Evolutionary conservation across 1,140 invertebrate species (phyloP).

Genomic region (Aphis gossypii): DNA sequence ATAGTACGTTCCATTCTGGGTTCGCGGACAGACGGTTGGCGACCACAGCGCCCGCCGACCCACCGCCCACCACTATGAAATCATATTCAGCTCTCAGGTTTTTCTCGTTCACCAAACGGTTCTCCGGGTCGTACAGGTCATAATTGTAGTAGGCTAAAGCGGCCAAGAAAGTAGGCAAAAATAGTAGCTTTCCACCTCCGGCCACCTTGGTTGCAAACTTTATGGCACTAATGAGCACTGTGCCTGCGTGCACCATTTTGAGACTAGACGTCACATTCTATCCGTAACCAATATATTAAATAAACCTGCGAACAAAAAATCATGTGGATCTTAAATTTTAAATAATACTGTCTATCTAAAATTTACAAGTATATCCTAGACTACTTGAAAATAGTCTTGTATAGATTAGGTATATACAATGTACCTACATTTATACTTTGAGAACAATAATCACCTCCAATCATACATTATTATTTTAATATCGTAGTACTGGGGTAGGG

Average conservation of each 20-base stretch:
- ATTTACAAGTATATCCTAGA: not conserved
- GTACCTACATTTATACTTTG: not conserved
- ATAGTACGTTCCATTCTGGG: constrained; percentile 77
- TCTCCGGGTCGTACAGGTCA: constrained; percentile 85
- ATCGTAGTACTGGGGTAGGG: too few species aligned
- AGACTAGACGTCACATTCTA: not conserved
- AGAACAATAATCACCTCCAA: too few species aligned
- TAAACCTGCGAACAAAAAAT: not conserved
- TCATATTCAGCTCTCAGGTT: constrained; percentile 75
- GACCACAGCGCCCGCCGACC: constrained; percentile 86
- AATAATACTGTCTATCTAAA: not conserved
- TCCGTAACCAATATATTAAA: not conserved
- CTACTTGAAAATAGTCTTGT: not conserved
- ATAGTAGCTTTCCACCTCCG: constrained; percentile 75
- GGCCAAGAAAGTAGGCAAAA: constrained; percentile 79
- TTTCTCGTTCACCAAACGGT: constrained; percentile 74
- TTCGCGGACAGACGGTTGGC: constrained; percentile 84
- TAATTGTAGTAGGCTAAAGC: constrained; percentile 85
- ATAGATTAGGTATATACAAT: not conserved
- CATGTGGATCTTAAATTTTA: not conserved
- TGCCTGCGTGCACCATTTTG: constrained; percentile 60
- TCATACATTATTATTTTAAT: too few species aligned
- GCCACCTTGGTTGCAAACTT: constrained; percentile 74
- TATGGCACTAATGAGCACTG: constrained; percentile 66
- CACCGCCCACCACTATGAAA: constrained; percentile 81